Base-by-base conservation (phyloP, 2,888 invertebrate species). In the Netelia virgata region DNA sequence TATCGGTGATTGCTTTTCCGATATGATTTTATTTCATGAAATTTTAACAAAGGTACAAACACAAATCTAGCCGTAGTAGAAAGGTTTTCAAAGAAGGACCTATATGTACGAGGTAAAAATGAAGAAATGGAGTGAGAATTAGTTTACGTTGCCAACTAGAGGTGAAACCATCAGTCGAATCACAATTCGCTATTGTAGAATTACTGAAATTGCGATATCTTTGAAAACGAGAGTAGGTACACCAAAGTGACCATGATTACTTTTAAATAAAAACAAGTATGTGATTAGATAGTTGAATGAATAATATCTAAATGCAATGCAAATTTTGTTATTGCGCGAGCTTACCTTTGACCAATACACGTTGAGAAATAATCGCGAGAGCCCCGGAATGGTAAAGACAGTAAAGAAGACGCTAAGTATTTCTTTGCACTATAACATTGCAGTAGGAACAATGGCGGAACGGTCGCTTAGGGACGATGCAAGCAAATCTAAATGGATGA, bases 401-500 rank as follows among this genome's bases (percentile, higher is more conserved):
- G 55, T 36, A 70, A 55, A 57, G 16, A 16, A 53, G 53, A n/a
- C 16, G 36, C 53, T n/a, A 16, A 53, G 5, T 16, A 16, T 53
- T 16, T 53, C 53, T 5, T 53, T 53, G 6, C 53, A n/a, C 16
- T 53, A 53, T 53, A 6, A 16, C 14, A 16, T 53, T 8, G 53
- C 53, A 14, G 59, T 61, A 23, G 23, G 1, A 61, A 63, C 36
- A 36, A 14, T 8, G 18, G 57, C 59, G n/a, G 50, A 14, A 61
- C 20, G 5, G 9, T 28, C 63, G 36, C 11, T 20, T 88, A 87
- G 87, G 86, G 85, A 87, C 79, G 81, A 82, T 86, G 84, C 81
- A 23, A 47, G 68, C 43, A 87, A 88, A 88, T 85, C 16, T 87
- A 82, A 87, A 89, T 85, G 90, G 88, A 88, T 87, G 88, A 86